Conservation (phyloP, 2,888 invertebrate species). For the Sympetrum striolatum region DNA sequence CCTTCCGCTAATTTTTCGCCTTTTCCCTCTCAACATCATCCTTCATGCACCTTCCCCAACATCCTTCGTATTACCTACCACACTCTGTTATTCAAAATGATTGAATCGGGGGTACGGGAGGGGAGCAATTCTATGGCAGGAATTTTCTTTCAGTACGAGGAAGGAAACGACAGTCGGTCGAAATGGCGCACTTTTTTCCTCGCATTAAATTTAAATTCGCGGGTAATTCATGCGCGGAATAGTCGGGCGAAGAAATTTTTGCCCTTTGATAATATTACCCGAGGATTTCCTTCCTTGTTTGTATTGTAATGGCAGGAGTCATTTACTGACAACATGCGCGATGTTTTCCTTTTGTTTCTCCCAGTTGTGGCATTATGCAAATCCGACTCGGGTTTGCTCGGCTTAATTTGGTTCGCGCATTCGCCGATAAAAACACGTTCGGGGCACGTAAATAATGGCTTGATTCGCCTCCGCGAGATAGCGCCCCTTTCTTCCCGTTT, state of each 20-base stretch:
- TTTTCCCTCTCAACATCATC: not conserved
- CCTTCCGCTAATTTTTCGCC: not conserved
- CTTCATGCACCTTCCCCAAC: not conserved
- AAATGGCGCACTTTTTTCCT: not conserved
- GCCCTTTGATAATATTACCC: not conserved
- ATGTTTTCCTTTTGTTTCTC: not conserved
- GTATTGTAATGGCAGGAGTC: not conserved
- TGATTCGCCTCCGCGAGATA: no score
- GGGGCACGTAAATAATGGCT: no score
- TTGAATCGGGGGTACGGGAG: not conserved
- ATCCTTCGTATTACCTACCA: not conserved
- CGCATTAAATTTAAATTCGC: not conserved
- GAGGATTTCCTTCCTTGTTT: not conserved
- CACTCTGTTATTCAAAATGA: not conserved
- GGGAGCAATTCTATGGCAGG: not conserved
- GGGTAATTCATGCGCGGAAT: not conserved
- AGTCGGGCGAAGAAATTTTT: not conserved
- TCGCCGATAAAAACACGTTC: no score
- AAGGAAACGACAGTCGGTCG: not conserved
- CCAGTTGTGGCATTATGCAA: not conserved
- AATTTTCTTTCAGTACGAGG: not conserved
- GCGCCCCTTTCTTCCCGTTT: no score
- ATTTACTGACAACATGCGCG: not conserved
- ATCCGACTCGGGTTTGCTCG: not conserved
- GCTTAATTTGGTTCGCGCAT: no score